Percentiles rank a stretch among this genome's conserved stretches.
phyloP scores from a whole-genome alignment of 2,113 vertebrate genomes.

The Heliornis fulica region DNA sequence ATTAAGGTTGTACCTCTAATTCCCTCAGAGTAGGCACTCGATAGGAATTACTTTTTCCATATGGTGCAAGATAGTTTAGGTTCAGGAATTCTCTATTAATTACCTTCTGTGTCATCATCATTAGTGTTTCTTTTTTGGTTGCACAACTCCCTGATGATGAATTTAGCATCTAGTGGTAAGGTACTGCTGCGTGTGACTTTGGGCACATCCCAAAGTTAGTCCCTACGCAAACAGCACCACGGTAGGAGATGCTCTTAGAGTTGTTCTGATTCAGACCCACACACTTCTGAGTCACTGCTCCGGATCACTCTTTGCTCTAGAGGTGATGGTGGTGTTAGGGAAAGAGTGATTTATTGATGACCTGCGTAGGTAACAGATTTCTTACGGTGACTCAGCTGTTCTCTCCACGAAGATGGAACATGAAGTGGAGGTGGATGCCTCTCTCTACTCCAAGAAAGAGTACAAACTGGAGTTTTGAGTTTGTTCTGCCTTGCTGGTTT shows the following conservation, averaged over 20 bases:
- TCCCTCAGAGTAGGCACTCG: neutral
- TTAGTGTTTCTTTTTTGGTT: neutral
- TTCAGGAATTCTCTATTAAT: neutral
- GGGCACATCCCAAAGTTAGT: neutral
- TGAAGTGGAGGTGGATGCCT: neutral
- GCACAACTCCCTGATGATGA: neutral
- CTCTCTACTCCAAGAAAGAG: neutral
- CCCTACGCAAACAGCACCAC: neutral
- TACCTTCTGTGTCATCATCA: neutral
- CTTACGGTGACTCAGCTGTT: neutral
- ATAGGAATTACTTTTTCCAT: neutral
- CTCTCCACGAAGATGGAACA: neutral
- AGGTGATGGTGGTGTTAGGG: neutral
- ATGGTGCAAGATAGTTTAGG: neutral
- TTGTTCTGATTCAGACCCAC: neutral
- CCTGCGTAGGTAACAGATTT: neutral
- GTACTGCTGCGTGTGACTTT: neutral
- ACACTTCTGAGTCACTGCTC: conserved; percentile 12
- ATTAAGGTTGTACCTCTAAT: neutral
- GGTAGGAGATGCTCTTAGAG: neutral
- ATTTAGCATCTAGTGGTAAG: neutral
- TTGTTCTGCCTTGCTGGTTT: neutral
- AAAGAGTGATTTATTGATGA: neutral
- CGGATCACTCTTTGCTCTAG: neutral
- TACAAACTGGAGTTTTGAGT: neutral